phyloP scores from a whole-genome alignment of 2,797 vertebrate genomes.

The Zalophus californianus region DNA sequence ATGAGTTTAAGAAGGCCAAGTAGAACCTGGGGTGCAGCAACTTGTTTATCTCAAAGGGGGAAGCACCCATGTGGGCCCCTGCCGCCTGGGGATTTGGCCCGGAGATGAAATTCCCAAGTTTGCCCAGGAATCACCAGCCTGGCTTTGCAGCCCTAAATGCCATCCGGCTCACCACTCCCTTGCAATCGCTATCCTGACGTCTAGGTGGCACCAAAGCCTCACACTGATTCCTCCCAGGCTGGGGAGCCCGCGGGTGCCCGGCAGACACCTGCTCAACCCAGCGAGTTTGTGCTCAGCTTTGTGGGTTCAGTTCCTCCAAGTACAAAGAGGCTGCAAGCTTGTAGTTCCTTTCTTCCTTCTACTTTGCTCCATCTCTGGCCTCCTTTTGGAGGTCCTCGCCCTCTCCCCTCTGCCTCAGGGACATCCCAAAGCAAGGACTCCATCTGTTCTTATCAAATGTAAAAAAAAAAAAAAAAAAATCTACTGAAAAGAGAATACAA shows the following conservation, averaged over 20 bases:
- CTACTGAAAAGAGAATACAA: not conserved
- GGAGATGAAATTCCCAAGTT: not conserved
- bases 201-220: slow-evolving; percentile 76
- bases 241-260: not conserved
- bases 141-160: not conserved
- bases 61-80: not conserved
- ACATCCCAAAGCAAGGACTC: not conserved
- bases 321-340: not conserved
- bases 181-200: slow-evolving; percentile 48
- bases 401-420: not conserved
- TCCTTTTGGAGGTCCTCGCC: not conserved
- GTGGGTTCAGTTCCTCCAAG: no score
- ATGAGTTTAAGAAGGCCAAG: not conserved
- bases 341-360: not conserved
- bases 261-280: not conserved
- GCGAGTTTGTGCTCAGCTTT: not conserved
- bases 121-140: not conserved
- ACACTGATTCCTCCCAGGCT: not conserved
- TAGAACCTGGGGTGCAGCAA: not conserved
- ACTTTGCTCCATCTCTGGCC: not conserved
- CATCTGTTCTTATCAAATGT: not conserved
- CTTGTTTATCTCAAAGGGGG: not conserved
- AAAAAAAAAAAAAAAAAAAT: not conserved
- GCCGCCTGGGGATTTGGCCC: rapidly evolving
- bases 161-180: not conserved